Evolutionary conservation across 2,888 invertebrate species (phyloP), one percentile per base, ranked within the genome.

Genomic region (Cerastoderma edule): DNA sequence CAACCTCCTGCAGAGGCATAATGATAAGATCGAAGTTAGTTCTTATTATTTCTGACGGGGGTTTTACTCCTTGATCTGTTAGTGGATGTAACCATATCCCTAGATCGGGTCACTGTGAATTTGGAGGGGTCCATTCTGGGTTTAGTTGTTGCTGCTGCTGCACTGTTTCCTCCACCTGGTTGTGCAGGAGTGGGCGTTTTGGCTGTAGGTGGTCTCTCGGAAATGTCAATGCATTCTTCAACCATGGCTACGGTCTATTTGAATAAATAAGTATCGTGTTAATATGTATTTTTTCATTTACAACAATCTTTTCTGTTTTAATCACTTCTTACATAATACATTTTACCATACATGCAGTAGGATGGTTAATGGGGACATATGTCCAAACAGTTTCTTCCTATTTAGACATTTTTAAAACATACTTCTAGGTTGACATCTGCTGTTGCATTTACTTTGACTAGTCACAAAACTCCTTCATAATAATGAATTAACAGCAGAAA

Each of bases 201-300:
- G 19, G 35, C 35, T 35, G 60, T 33, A 10, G 60, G 60, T 60
- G 60, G 60, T 8, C 80, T 76, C 44, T 79, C 78, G 1, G 69
- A 76, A 10, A 86, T 67, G 50, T 86, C 85, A 64, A 85, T 63
- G 16, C 83, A 82, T 65, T 89, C 89, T 70, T 89, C 89, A 63
- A 88, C 87, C 87, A 88, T 89, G 10, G 88, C 87, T 56, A 80
- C 83, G 22, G 86, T 81, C 89, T 89, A 80, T 24, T n/a, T n/a
- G n/a, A n/a, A n/a, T n/a, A n/a, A n/a, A n/a, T n/a, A n/a, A n/a
- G n/a, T n/a, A n/a, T n/a, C n/a, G n/a, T n/a, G n/a, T n/a, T n/a
- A n/a, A n/a, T n/a, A n/a, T n/a, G n/a, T n/a, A n/a, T n/a, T n/a
- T n/a, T n/a, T n/a, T n/a, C n/a, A n/a, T n/a, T n/a, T n/a, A n/a